Evolutionary conservation across 2,888 invertebrate genomes (phyloP), one percentile per base, ranked within the genome.

Genomic region (Harpagoxenus sublaevis): DNA sequence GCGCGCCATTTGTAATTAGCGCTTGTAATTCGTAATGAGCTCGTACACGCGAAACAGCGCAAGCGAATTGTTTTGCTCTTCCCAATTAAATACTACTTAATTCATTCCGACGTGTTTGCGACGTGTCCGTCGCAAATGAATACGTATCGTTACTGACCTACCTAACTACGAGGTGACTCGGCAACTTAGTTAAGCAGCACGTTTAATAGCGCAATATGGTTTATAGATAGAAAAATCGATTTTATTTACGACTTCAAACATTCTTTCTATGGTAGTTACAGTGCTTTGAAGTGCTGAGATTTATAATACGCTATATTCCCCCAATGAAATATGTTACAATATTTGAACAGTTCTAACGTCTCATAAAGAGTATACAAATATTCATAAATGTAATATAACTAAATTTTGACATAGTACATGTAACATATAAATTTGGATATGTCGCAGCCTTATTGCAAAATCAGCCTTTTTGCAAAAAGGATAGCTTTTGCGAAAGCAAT

Each of bases 1-100:
- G 2, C 9, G 2, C 9, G 10, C 6, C 12, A 28, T 51, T 77
- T 5, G 28, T 28, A 39, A 53, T 53, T 65, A 65, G 12, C 51
- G 2, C 28, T 75, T 77, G 51, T 53, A 65, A 77, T 42, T 51
- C 23, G 31, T n/a, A 35, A 62, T 45, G 51, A n/a, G 23, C 31
- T 35, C 3, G 35, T 8, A 70, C 48, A 35, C 3, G 31, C 35
- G 15, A 35, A 53, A n/a, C 39, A 39, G 5, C 5, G 45, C 48
- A 8, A 39, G 23, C 8, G 53, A 71, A 53, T 60, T 12, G 10
- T n/a, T 73, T 60, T 45, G 42, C 23, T 70, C 48, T 51, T 45
- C 6, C 18, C 18, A 28, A 45, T 74, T 45, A 60, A 31, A 1
- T 62, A 15, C 48, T 62, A 62, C 45, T 62, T 62, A 62, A 48